Conservation (phyloP, 2,888 invertebrate species). For the Drosophila tanythrix region DNA sequence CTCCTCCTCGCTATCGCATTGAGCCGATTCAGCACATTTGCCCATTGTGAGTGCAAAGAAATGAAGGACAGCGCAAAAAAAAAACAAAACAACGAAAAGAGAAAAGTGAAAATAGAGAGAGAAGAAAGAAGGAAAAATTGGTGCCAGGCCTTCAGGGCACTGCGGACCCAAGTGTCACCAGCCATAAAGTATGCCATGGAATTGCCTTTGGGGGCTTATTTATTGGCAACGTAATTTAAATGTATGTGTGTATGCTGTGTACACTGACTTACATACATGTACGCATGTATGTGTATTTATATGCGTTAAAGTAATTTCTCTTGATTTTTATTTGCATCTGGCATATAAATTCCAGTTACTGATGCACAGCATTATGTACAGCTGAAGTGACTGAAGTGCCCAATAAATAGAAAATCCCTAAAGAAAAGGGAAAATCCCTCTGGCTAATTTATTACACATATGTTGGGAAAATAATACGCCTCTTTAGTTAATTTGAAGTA, state of each 20-base stretch:
- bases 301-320: slow-evolving; percentile 46
- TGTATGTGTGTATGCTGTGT: slow-evolving; percentile 10
- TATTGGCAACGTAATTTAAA: slow-evolving; percentile 57
- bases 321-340: slow-evolving; percentile 48
- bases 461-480: background rate
- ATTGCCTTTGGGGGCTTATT: slow-evolving; percentile 54
- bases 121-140: slow-evolving; percentile 4
- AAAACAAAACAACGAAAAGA: background rate
- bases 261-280: slow-evolving; percentile 4
- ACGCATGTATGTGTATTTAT: slow-evolving; percentile 8
- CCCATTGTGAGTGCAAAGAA: background rate
- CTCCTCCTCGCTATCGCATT: background rate
- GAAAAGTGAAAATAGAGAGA: background rate
- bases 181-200: slow-evolving; percentile 60
- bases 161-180: slow-evolving; percentile 48
- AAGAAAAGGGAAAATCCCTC: background rate
- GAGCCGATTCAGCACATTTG: background rate
- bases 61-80: background rate
- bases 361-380: slow-evolving; percentile 7
- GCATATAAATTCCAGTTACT: slow-evolving; percentile 37
- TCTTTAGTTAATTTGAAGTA: background rate
- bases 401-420: background rate
- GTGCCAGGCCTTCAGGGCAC: slow-evolving; percentile 23
- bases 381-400: background rate
- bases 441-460: background rate